Conservation (phyloP, 2,113 vertebrate genomes). For the Eulemur macaco region DNA sequence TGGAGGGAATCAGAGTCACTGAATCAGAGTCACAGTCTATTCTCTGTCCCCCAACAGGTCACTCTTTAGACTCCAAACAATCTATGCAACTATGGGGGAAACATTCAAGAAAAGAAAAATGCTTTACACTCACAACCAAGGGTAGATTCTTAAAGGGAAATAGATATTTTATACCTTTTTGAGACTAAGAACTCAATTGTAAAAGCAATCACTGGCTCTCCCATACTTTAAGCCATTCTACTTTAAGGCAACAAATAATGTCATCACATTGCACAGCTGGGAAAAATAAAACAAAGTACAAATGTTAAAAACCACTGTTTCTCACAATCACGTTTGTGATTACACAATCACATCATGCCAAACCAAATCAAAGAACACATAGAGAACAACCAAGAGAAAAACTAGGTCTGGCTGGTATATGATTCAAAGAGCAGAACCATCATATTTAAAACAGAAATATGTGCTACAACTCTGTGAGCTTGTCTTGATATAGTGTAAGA, state of each 20-base stretch:
- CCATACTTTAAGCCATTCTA: slow-evolving; percentile 49
- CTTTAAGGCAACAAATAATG: slow-evolving; percentile 68
- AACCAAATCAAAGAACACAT: slow-evolving; percentile 25
- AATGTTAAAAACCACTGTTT: slow-evolving; percentile 41
- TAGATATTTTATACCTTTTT: slow-evolving; percentile 37
- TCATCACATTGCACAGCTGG: slow-evolving; percentile 38
- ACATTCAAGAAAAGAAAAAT: background rate
- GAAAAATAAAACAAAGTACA: slow-evolving; percentile 62
- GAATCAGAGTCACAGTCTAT: background rate
- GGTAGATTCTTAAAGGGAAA: slow-evolving; percentile 65
- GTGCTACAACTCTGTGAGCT: background rate
- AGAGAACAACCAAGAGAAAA: background rate
- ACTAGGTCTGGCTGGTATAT: background rate
- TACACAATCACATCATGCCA: slow-evolving; percentile 46
- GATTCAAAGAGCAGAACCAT: slow-evolving; percentile 44
- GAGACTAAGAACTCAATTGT: slow-evolving; percentile 54
- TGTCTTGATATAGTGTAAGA: background rate
- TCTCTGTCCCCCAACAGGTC: background rate
- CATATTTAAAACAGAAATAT: slow-evolving; percentile 40
- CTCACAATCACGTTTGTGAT: slow-evolving; percentile 46
- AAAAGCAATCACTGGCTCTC: slow-evolving; percentile 61
- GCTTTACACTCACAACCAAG: background rate
- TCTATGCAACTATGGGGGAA: background rate
- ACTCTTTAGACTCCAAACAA: background rate
- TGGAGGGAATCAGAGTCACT: background rate